Evolutionary conservation across 2,113 vertebrate genomes (phyloP), one percentile per base, ranked within the genome.

Genomic region (Notothenia rossii): DNA sequence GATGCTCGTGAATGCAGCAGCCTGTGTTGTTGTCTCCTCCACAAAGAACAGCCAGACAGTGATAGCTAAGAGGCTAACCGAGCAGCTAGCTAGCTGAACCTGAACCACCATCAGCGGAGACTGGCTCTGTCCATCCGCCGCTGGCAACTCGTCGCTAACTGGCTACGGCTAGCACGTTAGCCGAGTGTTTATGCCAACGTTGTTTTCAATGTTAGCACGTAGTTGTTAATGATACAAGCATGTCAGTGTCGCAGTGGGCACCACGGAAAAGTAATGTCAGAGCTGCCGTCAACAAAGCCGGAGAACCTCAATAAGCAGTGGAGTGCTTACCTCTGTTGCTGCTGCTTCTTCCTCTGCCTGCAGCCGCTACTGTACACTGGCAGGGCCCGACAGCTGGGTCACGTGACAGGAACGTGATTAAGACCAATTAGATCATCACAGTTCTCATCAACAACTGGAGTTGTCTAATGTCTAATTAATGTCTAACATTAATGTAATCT

Each of bases 401-500:
- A 96, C 94, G 93, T 95, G 95, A 95, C 63, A 3, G 49, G 40
- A 94, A 95, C 94, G 93, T 95, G 95, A 96, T 79, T 65, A 7
- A 43, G 36, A 36, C 77, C 67, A 64, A 73, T 82, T 69, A 66
- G 75, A 81, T 75, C 18, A 75, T 67, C 54, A 12, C 18, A 43
- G 72, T n/a, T 75, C 81, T 58, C 14, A 71, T 78, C 79, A 72
- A 71, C 56, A 55, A 71, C n/a, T 51, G 22, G 4, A 10, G 46
- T 18, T 33, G 46, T 67, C 43, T 60, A 22, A 33, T 5, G 65
- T 62, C 22, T 22, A 22, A 22, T 22, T 22, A 22, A 22, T 22
- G 22, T 22, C 22, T 22, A 22, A 22, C 22, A 22, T 22, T 49
- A 71, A 77, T 40, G 62, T 46, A 10, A 17, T 50, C 49, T 25